Evolutionary conservation across 2,888 invertebrate genomes (phyloP), one percentile per base, ranked within the genome.

Genomic region (Dioctria rufipes): DNA sequence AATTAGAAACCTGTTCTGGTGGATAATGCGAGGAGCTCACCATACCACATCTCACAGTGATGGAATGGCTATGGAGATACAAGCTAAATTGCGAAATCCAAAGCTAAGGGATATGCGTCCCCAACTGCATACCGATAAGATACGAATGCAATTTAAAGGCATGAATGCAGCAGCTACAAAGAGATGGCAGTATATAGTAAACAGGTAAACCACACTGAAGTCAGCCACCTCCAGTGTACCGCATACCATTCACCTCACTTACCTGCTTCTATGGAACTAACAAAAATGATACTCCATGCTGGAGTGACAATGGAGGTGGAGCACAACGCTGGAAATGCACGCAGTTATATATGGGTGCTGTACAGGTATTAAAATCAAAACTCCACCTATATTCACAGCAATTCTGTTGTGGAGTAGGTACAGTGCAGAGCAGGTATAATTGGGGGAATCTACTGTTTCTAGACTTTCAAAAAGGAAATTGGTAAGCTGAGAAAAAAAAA

Each of bases 1-100:
- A 77, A 77, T 77, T 77, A 77, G 77, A 77, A 77, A 77, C 77
- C 77, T 75, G 73, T 75, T 75, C 73, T 75, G 13, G 73, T 37
- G 73, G 73, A 75, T 73, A 60, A 73, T 60, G 43, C 60, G 54
- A 60, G 43, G 60, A 60, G 73, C 73, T 60, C 42, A 75, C 60
- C 73, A 39, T 13, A 13, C 58, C 13, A 39, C 60, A 13, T 25
- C 25, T 25, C 25, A 25, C 25, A 25, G 25, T 25, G 25, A 25
- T 25, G 25, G 73, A 4, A 54, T 43, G 13, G 39, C 37, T 25
- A 25, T 66, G 66, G 66, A 13, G 13, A 42, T 13, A 46, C 46
- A 3, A 11, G 69, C 11, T 51, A 69, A 9, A 51, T 69, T 69
- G 69, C 40, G 51, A 69, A 51, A 69, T 5, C 51, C 51, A 25